A percentile compares a stretch with the other conserved stretches of the same genome.
These are phyloP conservation scores for Theropithecus gelada DNA, from an alignment of 2,113 vertebrate species.

Conservation along the genomic window DNA sequence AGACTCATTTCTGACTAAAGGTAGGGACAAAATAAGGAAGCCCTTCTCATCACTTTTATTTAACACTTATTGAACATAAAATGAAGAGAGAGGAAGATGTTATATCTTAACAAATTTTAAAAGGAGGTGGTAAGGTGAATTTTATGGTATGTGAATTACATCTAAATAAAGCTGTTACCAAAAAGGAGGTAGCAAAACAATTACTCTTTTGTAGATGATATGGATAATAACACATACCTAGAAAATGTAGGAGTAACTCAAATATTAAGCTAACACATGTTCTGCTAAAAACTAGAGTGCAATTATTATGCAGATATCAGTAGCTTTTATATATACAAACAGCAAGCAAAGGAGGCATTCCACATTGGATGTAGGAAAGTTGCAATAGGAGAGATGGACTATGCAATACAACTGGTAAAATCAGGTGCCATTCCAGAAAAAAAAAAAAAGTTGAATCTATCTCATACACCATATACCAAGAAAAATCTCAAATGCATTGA, in stretches of 20 bases:
- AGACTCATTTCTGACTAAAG: neutral
- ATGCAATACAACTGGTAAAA: neutral
- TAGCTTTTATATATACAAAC: neutral
- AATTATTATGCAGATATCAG: neutral
- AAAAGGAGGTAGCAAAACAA: neutral
- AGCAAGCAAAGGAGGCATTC: neutral
- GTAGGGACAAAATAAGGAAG: neutral
- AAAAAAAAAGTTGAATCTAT: too few relatives aligned
- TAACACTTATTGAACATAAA: neutral
- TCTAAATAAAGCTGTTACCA: neutral
- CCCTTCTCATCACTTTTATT: neutral
- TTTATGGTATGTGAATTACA: neutral
- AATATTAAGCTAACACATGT: neutral
- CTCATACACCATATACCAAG: neutral
- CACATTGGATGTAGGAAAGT: neutral
- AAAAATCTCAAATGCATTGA: neutral
- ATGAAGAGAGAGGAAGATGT: neutral
- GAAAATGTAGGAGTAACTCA: neutral
- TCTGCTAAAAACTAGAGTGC: neutral
- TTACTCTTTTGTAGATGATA: neutral
- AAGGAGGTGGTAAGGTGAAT: neutral
- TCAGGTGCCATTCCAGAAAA: neutral
- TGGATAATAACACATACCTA: neutral
- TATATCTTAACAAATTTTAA: neutral
- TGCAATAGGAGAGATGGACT: neutral